Evolutionary conservation across 1,140 invertebrate genomes (phyloP), one percentile per base, ranked within the genome.

Genomic region (Choristoneura fumiferana): DNA sequence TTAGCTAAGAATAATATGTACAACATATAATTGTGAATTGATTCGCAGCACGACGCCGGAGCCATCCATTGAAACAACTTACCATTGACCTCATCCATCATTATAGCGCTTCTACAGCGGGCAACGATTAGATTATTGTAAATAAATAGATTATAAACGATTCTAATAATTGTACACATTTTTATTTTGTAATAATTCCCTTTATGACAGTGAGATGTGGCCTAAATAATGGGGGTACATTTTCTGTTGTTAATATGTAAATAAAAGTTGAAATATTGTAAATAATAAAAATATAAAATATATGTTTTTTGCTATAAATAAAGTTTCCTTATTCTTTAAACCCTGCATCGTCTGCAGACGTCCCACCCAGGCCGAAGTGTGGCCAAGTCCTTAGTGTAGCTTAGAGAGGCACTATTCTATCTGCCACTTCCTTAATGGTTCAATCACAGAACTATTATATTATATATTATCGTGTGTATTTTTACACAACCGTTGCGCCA

Each of bases 231-330:
- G 22, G 72, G 69, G 73, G 73, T 77, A 83, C 81, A 81, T 78
- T 84, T 79, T 69, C 85, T 87, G 84, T 85, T 88, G 84, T 88
- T 85, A 80, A 88, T 88, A 88, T 87, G 85, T 88, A 88, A 85
- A 88, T 87, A 88, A 88, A 88, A 86, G 85, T 88, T 88, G 80
- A 88, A 84, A 76, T 88, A 88, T 88, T 88, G 85, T 88, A 87
- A 85, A 87, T 88, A 88, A 86, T 84, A 78, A 84, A 79, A 84
- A 67, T 84, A 84, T 84, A 80, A 84, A 88, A 83, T 87, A 88
- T 88, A 89, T 87, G 84, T 87, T 85, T 86, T 87, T 87, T 87
- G 76, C 74, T 85, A 87, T 80, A 81, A 18, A 55, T 60, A n/a
- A 54, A 37, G 66, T 54, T 53, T 69, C 43, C 22, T 71, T 64